Conservation (phyloP, 1,140 invertebrate species). For the Bombus confusus region DNA sequence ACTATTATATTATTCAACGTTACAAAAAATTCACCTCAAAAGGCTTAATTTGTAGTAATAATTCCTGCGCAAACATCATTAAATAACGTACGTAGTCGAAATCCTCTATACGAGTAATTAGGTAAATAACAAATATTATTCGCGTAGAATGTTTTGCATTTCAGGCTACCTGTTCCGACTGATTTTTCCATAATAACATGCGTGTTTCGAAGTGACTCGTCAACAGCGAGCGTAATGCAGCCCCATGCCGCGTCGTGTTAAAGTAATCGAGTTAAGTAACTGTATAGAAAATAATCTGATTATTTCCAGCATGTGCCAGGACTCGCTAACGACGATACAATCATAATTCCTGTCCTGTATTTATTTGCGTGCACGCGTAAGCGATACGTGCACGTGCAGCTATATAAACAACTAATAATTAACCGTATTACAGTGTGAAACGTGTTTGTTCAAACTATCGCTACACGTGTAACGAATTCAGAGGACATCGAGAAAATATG, state of each 20-base stretch:
- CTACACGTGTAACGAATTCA: neutral
- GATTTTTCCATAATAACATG: neutral
- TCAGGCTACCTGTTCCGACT: neutral
- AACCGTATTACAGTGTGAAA: neutral
- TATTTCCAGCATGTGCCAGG: constrained; percentile 2
- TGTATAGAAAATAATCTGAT: constrained; percentile 47
- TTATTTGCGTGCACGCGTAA: constrained; percentile 5
- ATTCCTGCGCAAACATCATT: too few species aligned
- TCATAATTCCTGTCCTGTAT: constrained; percentile 1
- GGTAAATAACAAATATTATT: too few species aligned
- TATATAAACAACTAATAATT: neutral
- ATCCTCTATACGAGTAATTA: too few species aligned
- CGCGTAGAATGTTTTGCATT: neutral
- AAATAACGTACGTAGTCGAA: too few species aligned
- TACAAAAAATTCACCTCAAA: too few species aligned
- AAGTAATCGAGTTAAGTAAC: constrained; percentile 41
- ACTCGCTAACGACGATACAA: constrained; percentile 32
- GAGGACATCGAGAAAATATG: neutral
- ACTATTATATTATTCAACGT: too few species aligned
- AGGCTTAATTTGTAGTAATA: too few species aligned
- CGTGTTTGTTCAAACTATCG: neutral
- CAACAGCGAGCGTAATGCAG: neutral
- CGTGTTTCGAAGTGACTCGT: constrained; percentile 21
- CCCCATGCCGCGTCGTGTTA: neutral
- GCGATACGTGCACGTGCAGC: neutral